phyloP scores from a whole-genome alignment of 2,888 invertebrate genomes.

The Agonopterix arenella region DNA sequence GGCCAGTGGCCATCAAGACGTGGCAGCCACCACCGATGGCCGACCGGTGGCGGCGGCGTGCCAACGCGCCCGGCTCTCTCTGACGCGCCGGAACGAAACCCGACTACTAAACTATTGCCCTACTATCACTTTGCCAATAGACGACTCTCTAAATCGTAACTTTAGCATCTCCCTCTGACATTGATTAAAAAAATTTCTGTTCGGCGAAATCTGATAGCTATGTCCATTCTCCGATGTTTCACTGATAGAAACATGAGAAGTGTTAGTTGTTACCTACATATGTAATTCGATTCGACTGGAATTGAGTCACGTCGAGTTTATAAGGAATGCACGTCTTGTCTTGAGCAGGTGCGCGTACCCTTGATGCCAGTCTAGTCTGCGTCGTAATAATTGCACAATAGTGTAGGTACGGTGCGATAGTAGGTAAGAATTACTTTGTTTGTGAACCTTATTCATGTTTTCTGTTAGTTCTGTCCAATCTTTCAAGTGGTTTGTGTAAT shows the following conservation, averaged over 20 bases:
- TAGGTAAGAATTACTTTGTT: neutral
- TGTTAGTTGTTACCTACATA: slow-evolving; percentile 3
- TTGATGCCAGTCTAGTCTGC: slow-evolving; percentile 5
- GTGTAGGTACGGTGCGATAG: slow-evolving; percentile 4
- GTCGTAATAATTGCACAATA: slow-evolving; percentile 11
- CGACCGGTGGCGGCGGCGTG: slow-evolving; percentile 20
- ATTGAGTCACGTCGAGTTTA: slow-evolving; percentile 28
- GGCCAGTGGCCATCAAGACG: slow-evolving; percentile 15
- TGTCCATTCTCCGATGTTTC: slow-evolving; percentile 7
- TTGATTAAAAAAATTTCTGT: slow-evolving; percentile 10
- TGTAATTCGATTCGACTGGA: slow-evolving; percentile 31
- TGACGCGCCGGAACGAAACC: slow-evolving; percentile 50
- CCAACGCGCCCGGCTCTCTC: slow-evolving; percentile 39
- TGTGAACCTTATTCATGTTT: neutral
- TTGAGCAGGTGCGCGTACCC: slow-evolving; percentile 31
- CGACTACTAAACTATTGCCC: slow-evolving; percentile 49
- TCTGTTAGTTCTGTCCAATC: slow-evolving; percentile 1
- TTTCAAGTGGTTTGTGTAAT: slow-evolving; percentile 1
- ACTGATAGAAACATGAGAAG: slow-evolving; percentile 8
- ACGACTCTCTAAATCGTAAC: slow-evolving; percentile 38
- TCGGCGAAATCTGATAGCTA: slow-evolving; percentile 10
- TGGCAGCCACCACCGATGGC: slow-evolving; percentile 20
- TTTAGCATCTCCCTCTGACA: slow-evolving; percentile 24
- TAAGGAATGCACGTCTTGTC: slow-evolving; percentile 26
- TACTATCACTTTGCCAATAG: slow-evolving; percentile 61